These are phyloP conservation scores for Cardiocondyla obscurior DNA, from an alignment of 1,140 invertebrate genomes.

Conservation along the genomic window DNA sequence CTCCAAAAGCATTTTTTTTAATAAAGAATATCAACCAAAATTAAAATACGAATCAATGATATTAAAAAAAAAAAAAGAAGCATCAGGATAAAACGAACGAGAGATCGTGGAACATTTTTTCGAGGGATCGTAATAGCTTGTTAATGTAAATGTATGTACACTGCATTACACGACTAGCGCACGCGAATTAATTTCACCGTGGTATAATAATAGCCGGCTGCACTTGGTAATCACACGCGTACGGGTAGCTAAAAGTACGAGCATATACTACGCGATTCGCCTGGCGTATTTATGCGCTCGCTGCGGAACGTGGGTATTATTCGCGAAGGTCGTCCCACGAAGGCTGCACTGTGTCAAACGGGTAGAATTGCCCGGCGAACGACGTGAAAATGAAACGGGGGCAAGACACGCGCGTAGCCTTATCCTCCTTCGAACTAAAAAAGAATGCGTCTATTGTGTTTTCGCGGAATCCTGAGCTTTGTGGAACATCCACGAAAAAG, in stretches of 20 bases:
- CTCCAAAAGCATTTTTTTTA: not conserved
- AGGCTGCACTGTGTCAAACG: conserved; percentile 65
- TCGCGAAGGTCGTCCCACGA: conserved; percentile 66
- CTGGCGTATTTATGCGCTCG: conserved; percentile 18
- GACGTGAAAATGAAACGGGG: conserved; percentile 69
- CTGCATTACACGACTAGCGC: not conserved
- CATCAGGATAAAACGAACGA: not conserved
- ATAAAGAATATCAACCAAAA: not conserved
- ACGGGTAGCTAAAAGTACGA: conserved; percentile 37
- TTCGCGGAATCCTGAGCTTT: conserved; percentile 43
- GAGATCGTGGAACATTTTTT: not conserved
- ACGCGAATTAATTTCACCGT: conserved; percentile 41
- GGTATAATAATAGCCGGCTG: conserved; percentile 49
- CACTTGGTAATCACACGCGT: conserved; percentile 33
- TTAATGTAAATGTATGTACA: conserved; percentile 36
- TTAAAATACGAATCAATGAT: not conserved
- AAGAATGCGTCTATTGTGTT: conserved; percentile 59
- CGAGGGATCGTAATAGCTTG: not conserved
- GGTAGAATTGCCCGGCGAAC: conserved; percentile 47
- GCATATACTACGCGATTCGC: conserved; percentile 18
- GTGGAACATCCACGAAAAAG: not conserved
- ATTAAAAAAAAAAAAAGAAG: not conserved
- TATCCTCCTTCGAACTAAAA: conserved; percentile 5
- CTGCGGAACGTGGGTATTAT: conserved; percentile 47
- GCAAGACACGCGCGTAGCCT: conserved; percentile 31